A percentile compares a stretch with the other conserved stretches of the same genome.
Conservation (phyloP, 2,797 vertebrate genomes). For the Meda fulgida region DNA sequence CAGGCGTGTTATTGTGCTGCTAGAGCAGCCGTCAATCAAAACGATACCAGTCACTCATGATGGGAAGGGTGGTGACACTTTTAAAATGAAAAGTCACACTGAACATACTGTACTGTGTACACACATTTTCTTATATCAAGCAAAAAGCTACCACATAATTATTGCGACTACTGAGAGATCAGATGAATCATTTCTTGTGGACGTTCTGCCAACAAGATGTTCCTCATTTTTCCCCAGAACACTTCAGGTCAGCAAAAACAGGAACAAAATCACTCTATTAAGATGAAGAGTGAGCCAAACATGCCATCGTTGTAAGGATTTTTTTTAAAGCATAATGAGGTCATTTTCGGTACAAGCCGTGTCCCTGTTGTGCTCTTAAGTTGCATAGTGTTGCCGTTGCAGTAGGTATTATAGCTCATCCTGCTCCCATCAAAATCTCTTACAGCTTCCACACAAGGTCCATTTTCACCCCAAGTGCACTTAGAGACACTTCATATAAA, state of each 20-base stretch:
- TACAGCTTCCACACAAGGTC: slow-evolving; percentile 24
- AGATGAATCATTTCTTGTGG: slow-evolving; percentile 26
- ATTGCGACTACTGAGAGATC: background rate
- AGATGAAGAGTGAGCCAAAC: slow-evolving; percentile 24
- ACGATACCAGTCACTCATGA: slow-evolving; percentile 22
- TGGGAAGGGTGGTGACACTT: slow-evolving; percentile 21
- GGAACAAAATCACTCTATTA: slow-evolving; percentile 35
- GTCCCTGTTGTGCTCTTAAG: slow-evolving; percentile 41
- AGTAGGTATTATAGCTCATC: slow-evolving; percentile 44
- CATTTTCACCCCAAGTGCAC: slow-evolving; percentile 32
- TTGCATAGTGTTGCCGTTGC: background rate
- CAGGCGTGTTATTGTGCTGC: slow-evolving; percentile 36
- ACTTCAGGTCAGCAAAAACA: slow-evolving; percentile 44
- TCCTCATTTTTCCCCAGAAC: slow-evolving; percentile 15
- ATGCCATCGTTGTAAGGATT: background rate
- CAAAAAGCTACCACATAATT: slow-evolving; percentile 16
- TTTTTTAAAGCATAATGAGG: slow-evolving; percentile 37
- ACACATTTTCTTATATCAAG: background rate
- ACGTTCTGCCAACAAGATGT: slow-evolving; percentile 15
- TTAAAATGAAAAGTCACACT: slow-evolving; percentile 39
- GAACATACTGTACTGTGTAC: no score
- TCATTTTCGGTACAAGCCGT: slow-evolving; percentile 30
- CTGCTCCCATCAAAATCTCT: slow-evolving; percentile 42
- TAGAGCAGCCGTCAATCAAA: slow-evolving; percentile 44
- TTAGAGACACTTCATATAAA: slow-evolving; percentile 27